phyloP scores from a whole-genome alignment of 30 jellyfish, hydroid and myxozoan species.

The Sanderia malayensis region DNA sequence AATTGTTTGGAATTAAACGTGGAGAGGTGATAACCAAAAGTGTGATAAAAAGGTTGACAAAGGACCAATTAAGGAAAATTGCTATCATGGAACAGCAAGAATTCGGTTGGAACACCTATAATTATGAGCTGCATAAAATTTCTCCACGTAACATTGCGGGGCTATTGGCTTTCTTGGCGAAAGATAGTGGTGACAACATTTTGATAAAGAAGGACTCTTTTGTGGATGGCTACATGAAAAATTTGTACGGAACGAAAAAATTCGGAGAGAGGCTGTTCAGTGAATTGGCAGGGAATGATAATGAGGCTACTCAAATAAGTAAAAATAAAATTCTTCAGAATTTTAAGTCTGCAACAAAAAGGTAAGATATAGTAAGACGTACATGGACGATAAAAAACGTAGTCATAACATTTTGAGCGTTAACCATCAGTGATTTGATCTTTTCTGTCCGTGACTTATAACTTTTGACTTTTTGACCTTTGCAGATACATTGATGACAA shows the following conservation, averaged over 20 bases:
- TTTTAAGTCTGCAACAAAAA: slow-evolving; percentile 12
- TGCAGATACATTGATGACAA: slow-evolving; percentile 49
- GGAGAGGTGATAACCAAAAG: slow-evolving; percentile 41
- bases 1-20: not conserved
- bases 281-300: slow-evolving; percentile 12
- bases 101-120: slow-evolving; percentile 41
- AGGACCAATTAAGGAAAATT: slow-evolving; percentile 58
- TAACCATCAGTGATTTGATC: not conserved
- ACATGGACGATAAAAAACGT: no score
- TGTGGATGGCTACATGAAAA: slow-evolving; percentile 23
- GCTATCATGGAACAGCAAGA: slow-evolving; percentile 34
- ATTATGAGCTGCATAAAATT: slow-evolving; percentile 50
- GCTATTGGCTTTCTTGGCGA: slow-evolving; percentile 40
- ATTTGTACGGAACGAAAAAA: slow-evolving; percentile 35
- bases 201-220: slow-evolving; percentile 13
- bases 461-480: not conserved
- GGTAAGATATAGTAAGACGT: no score
- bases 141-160: slow-evolving; percentile 32
- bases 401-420: not conserved
- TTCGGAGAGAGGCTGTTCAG: slow-evolving; percentile 17
- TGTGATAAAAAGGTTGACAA: slow-evolving; percentile 38
- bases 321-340: slow-evolving; percentile 30
- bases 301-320: slow-evolving; percentile 3
- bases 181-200: slow-evolving; percentile 18
- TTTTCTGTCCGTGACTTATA: no score